A percentile compares a stretch with the other conserved stretches of the same genome.
Evolutionary conservation across 2,888 invertebrate species (phyloP).

Genomic region (Napeogenes inachia): DNA sequence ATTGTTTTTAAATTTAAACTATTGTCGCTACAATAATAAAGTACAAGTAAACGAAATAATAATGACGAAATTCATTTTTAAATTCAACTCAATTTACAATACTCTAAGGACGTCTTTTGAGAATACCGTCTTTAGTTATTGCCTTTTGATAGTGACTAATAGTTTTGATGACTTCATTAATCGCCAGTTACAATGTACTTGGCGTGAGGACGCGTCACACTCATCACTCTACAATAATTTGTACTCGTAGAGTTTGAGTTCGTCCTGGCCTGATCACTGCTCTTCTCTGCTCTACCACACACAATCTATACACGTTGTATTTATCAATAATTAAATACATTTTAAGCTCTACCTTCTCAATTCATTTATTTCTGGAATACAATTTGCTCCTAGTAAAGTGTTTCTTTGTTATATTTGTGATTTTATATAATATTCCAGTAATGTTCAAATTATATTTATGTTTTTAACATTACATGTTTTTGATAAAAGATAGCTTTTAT

Average conservation of each 20-base stretch:
- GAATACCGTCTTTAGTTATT: not conserved
- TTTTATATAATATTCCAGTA: too few relatives aligned
- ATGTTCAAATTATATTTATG: too few relatives aligned
- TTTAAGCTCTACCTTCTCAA: too few relatives aligned
- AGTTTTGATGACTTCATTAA: slow-evolving; percentile 46
- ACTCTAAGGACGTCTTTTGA: not conserved
- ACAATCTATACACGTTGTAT: not conserved
- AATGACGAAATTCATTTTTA: not conserved
- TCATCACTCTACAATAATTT: slow-evolving; percentile 22
- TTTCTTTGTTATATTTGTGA: too few relatives aligned
- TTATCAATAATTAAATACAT: too few relatives aligned
- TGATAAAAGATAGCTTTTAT: too few relatives aligned
- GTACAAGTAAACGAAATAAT: slow-evolving; percentile 1
- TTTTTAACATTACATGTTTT: too few relatives aligned
- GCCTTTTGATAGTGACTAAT: slow-evolving; percentile 14
- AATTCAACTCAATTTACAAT: not conserved
- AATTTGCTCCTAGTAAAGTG: too few relatives aligned
- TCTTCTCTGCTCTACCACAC: not conserved
- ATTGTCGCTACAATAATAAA: slow-evolving; percentile 1
- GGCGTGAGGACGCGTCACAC: slow-evolving; percentile 26
- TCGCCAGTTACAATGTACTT: slow-evolving; percentile 32
- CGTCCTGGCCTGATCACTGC: not conserved
- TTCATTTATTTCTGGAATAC: too few relatives aligned
- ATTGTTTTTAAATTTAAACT: slow-evolving; percentile 10
- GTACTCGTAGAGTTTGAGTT: not conserved